These are phyloP conservation scores for Carterocephalus palaemon DNA, from an alignment of 2,888 invertebrate species.

Conservation along the genomic window DNA sequence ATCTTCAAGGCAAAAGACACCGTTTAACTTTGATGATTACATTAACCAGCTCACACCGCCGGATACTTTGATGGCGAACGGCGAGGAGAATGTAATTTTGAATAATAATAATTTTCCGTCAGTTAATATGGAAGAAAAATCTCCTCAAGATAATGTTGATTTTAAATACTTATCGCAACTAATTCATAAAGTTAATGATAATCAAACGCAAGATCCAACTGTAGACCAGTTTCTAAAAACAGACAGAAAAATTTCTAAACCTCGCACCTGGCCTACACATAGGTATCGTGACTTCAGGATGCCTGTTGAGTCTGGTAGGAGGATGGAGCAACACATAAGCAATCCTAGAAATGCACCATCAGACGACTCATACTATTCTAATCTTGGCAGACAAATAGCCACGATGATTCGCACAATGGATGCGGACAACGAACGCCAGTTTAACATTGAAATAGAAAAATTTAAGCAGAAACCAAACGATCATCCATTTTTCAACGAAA, in stretches of 20 bases:
- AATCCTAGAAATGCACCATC: slow-evolving; percentile 30
- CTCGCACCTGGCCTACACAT: slow-evolving; percentile 24
- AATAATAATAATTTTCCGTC: not conserved
- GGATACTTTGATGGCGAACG: not conserved
- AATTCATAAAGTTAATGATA: slow-evolving; percentile 55
- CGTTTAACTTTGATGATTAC: slow-evolving; percentile 27
- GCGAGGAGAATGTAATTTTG: not conserved
- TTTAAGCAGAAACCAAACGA: slow-evolving; percentile 31
- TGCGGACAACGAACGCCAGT: slow-evolving; percentile 40
- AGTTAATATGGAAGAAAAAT: slow-evolving; percentile 24
- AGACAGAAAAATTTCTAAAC: slow-evolving; percentile 27
- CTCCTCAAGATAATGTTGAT: slow-evolving; percentile 42
- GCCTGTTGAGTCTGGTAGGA: slow-evolving; percentile 26
- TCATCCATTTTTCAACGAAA: slow-evolving; percentile 46
- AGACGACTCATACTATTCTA: slow-evolving; percentile 55
- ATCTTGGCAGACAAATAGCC: slow-evolving; percentile 66
- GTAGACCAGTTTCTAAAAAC: no score
- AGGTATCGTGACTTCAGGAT: slow-evolving; percentile 21
- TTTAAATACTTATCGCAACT: slow-evolving; percentile 65
- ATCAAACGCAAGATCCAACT: slow-evolving; percentile 35
- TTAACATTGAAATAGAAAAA: slow-evolving; percentile 45
- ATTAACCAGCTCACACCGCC: slow-evolving; percentile 2
- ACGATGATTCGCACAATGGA: slow-evolving; percentile 56
- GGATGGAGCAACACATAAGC: slow-evolving; percentile 26
- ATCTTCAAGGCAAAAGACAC: slow-evolving; percentile 33